Evolutionary conservation across 2,797 vertebrate genomes (phyloP), one percentile per base, ranked within the genome.

Genomic region (Toxotes lorentzi): DNA sequence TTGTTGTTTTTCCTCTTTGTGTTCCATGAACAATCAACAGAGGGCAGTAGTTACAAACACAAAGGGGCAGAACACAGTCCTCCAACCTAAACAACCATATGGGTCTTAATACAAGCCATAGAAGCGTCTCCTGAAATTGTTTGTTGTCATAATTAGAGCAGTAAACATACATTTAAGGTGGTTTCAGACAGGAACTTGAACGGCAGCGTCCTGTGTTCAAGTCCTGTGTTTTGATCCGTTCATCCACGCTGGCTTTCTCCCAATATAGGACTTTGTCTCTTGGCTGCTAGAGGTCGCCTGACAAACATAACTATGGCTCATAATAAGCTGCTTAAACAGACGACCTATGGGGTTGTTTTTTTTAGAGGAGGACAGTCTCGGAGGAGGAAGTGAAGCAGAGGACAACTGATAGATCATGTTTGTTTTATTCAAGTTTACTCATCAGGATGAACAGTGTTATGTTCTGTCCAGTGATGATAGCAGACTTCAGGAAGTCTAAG

Each of bases 1-100:
- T n/a, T n/a, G n/a, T n/a, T n/a, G n/a, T 45, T 45, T 45, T 45
- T 19, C 40, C 13, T 41, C 16, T 27, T 53, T 13, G 12, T 53
- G 11, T 53, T 27, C 5, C 23, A 41, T 5, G 21, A 5, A 45
- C 0, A 30, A 47, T 54, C 63, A 62, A 38, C 47, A 79, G 63
- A 78, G 82, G 83, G 85, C 88, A 86, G 82, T 78, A 79, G 48
- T 65, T 67, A 79, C 81, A 84, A 86, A 86, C 72, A 60, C 78
- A 85, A 75, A 41, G 41, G 47, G 27, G 19, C 6, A 62, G 70
- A 74, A 43, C n/a, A 40, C 21, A 3, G 43, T 45, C 16, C 17
- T 45, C 16, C 12, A 41, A 14, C 40, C 40, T 41, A 13, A 14
- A 41, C 43, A 45, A 45, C 17, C 43, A 45, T 19, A 7, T 7